Evolutionary conservation across 2,888 invertebrate genomes (phyloP).

Genomic region (Coleophora deauratella): DNA sequence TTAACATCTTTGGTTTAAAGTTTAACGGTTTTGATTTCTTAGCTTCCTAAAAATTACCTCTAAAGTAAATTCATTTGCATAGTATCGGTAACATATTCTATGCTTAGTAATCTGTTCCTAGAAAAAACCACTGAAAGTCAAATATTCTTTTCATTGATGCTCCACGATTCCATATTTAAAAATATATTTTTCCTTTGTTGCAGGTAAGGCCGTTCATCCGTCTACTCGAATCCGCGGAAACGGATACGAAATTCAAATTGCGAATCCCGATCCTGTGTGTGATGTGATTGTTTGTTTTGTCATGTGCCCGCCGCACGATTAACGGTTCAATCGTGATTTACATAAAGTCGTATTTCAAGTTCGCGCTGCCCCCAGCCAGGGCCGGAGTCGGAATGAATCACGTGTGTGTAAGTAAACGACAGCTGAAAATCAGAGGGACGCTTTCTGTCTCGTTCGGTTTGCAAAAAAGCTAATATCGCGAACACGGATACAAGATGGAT

Average conservation of each 20-base stretch:
- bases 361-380: conserved; percentile 32
- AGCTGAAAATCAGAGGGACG: conserved; percentile 52
- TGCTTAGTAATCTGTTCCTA: no score
- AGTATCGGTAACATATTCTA: no score
- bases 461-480: no score
- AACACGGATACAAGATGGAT: background rate
- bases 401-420: conserved; percentile 42
- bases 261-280: conserved; percentile 32
- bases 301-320: conserved; percentile 46
- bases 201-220: conserved; percentile 50
- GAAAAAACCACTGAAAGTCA: no score
- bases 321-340: conserved; percentile 49
- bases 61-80: no score
- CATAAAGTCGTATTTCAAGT: conserved; percentile 59
- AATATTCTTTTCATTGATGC: no score
- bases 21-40: no score
- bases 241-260: conserved; percentile 47
- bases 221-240: conserved; percentile 33
- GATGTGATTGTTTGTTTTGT: conserved; percentile 49
- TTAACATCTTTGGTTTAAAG: no score
- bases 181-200: conserved; percentile 42
- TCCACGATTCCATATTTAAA: background rate
- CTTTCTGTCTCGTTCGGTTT: conserved; percentile 27
- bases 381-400: no score
- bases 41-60: no score